Evolutionary conservation across 2,113 vertebrate genomes (phyloP), one percentile per base, ranked within the genome.

Genomic region (Eupsittula cactorum): DNA sequence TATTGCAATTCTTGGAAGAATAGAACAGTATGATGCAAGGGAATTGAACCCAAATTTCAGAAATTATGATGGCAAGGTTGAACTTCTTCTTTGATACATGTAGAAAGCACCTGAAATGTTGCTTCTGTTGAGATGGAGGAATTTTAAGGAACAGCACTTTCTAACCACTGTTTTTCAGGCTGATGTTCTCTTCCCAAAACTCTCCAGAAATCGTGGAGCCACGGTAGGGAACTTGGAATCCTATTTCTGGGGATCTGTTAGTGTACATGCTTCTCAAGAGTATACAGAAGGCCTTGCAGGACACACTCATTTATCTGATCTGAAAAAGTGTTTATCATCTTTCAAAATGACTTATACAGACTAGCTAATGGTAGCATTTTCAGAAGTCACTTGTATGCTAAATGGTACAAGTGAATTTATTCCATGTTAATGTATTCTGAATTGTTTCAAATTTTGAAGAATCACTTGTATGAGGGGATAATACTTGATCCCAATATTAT

Each of bases 1-100:
- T 93, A 75, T 86, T 95, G 64, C 81, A 90, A n/a, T 95, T 93
- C 88, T 94, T 92, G 71, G 95, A 95, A 64, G 64, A 17, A 82
- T 41, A 82, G 67, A 70, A 87, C 17, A 24, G n/a, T 74, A 35
- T 88, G 81, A 82, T 96, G 71, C 94, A 95, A 94, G 49, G 69
- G 92, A 90, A 91, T 91, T 82, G 33, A 88, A 60, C 20, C 3
- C 63, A 94, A 89, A 95, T 94, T 94, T 98, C 65, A 42, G 65
- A 95, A 92, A 95, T 95, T 74, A 78, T 80, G 80, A 67, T 52
- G 46, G 70, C 81, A 91, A 92, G 88, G 76, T 80, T 89, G 85
- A 97, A 94, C 69, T 96, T 97, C 80, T 93, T 97, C 67, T 12
- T 21, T 60, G 44, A 15, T 52, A 20, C 2, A 42, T 46, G 41